phyloP scores from a whole-genome alignment of 2,888 invertebrate species.

The Blastobasis adustella region DNA sequence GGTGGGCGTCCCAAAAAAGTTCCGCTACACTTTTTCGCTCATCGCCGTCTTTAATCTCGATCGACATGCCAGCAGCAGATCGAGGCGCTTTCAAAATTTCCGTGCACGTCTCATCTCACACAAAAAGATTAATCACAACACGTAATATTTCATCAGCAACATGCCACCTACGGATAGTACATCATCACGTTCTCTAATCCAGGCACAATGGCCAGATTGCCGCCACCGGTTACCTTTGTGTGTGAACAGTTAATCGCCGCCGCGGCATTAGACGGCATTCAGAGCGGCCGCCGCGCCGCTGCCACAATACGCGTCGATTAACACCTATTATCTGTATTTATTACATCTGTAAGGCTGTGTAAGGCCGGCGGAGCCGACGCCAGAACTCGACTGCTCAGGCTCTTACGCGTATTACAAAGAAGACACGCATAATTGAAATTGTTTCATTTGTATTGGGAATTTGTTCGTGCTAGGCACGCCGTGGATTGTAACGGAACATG shows the following conservation, averaged over 20 bases:
- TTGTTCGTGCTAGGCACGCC: too few species aligned
- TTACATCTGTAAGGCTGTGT: slow-evolving; percentile 34
- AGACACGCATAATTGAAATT: slow-evolving; percentile 1
- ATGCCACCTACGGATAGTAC: slow-evolving; percentile 11
- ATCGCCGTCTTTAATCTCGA: too few species aligned
- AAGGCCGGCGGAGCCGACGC: slow-evolving; percentile 3
- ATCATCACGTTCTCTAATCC: slow-evolving; percentile 25
- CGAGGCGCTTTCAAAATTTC: too few species aligned
- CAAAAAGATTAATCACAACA: neutral
- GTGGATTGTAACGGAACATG: too few species aligned
- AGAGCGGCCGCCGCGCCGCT: slow-evolving; percentile 22
- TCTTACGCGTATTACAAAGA: neutral
- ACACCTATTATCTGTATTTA: slow-evolving; percentile 55
- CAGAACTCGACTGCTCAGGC: neutral
- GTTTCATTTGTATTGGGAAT: neutral
- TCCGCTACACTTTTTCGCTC: too few species aligned
- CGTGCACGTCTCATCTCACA: neutral
- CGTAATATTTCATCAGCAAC: slow-evolving; percentile 12
- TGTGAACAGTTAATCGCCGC: slow-evolving; percentile 24
- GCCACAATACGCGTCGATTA: slow-evolving; percentile 48
- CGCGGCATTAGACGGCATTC: slow-evolving; percentile 46
- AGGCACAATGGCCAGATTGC: slow-evolving; percentile 22
- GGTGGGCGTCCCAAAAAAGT: too few species aligned
- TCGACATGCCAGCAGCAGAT: too few species aligned
- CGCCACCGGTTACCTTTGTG: slow-evolving; percentile 32